Percentiles rank a stretch among this genome's conserved stretches.
These are phyloP conservation scores for Chaenodraco wilsoni DNA, from an alignment of 2,797 vertebrate species.

Conservation along the genomic window DNA sequence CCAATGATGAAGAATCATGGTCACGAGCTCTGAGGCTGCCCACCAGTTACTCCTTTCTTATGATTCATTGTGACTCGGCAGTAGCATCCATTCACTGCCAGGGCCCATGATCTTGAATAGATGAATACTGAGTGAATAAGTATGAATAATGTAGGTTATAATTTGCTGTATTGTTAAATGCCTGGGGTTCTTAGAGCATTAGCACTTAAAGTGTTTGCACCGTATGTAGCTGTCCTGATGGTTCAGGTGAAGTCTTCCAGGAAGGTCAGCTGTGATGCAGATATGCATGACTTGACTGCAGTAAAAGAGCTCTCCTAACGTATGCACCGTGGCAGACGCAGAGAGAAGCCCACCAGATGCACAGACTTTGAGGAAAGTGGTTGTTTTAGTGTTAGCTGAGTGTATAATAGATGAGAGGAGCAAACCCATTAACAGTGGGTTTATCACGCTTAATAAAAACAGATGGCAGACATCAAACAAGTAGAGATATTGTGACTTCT, in stretches of 20 bases:
- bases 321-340: neutral
- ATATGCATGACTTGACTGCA: neutral
- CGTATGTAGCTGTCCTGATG: conserved; percentile 36
- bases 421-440: neutral
- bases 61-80: conserved; percentile 62
- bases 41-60: conserved; percentile 45
- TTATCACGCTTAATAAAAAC: neutral
- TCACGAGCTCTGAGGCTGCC: conserved; percentile 48
- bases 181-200: conserved; percentile 49
- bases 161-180: conserved; percentile 57
- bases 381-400: neutral
- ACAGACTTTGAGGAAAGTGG: neutral
- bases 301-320: conserved; percentile 6
- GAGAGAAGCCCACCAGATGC: neutral
- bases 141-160: conserved; percentile 69
- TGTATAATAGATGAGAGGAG: neutral
- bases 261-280: conserved; percentile 14
- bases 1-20: conserved; percentile 52
- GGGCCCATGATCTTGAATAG: conserved; percentile 65
- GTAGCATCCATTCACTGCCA: conserved; percentile 48
- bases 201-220: conserved; percentile 41
- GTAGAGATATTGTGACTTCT: neutral
- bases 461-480: conserved; percentile 9
- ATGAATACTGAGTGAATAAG: conserved; percentile 60
- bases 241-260: conserved; percentile 20